Base-by-base conservation (phyloP, 2,888 invertebrate species). In the Hymenopus coronatus region DNA sequence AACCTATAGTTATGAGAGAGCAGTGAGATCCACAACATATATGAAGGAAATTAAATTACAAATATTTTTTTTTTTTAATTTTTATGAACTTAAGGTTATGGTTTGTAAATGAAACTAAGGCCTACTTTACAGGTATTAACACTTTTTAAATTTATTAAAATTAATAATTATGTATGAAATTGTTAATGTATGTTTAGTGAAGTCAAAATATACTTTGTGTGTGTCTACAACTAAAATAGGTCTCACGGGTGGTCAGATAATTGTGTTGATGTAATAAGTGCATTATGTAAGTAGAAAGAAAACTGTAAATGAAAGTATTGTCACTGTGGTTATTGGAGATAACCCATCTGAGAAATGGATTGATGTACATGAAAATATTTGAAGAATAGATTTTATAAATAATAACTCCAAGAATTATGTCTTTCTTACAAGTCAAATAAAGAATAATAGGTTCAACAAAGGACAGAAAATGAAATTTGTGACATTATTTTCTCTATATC, bases 281-380 rank as follows among this genome's bases (percentile, higher is more conserved):
- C 54, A 70, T 70, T 70, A 70, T 70, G 54, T 70, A 70, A 70
- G 20, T 70, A 70, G 54, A 70, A 70, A 70, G 20, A 70, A 20
- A 70, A 20, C 54, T 70, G 54, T 70, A 70, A 70, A 70, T 70
- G 54, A 70, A 70, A 70, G 54, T 20, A 70, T 70, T 70, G 54
- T 70, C 54, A 70, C 54, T 70, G 54, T 70, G 54, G 54, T 70
- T 70, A 70, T 70, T 70, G 54, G 54, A 70, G 54, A 30, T 28
- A 88, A 83, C 46, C 84, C 70, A 70, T 40, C 83, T 84, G 30
- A 70, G 28, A 33, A 84, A 82, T 85, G 88, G 83, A 87, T 85
- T 89, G 89, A 86, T 83, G 89, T 89, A 85, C 86, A 84, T 83
- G 83, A 83, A 83, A 83, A 33, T 88, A 83, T 25, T 33, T 46